Conservation (phyloP, 2,797 vertebrate species). For the Gobio occitaniae region DNA sequence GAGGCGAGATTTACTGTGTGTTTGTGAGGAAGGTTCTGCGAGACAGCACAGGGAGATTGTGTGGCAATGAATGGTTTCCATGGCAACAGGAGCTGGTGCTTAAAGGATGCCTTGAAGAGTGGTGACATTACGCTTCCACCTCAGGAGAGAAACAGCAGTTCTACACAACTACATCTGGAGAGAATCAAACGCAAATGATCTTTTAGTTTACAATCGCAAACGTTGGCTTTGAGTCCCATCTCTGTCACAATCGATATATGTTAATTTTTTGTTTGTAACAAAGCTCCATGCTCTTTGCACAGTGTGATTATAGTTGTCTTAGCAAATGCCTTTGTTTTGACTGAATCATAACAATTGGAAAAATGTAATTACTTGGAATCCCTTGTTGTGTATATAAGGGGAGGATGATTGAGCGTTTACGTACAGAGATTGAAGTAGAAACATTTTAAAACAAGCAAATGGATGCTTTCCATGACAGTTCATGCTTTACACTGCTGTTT, state of each 20-base stretch:
- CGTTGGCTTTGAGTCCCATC: neutral
- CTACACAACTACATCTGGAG: conserved; percentile 50
- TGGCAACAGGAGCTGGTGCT: conserved; percentile 70
- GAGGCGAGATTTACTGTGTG: conserved; percentile 48
- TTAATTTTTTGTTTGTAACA: neutral
- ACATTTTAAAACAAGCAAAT: neutral
- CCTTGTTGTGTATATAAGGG: conserved; percentile 1
- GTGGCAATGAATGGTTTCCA: conserved; percentile 72
- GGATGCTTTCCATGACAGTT: neutral
- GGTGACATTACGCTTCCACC: conserved; percentile 59
- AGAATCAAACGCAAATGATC: conserved; percentile 54
- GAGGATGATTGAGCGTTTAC: conserved; percentile 7
- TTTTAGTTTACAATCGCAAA: conserved; percentile 25
- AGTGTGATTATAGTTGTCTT: conserved; percentile 25
- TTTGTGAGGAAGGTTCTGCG: conserved; percentile 50
- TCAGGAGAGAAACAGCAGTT: conserved; percentile 55
- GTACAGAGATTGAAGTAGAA: neutral
- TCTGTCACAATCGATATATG: conserved; percentile 17
- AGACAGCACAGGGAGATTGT: conserved; percentile 51
- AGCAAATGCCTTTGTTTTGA: neutral
- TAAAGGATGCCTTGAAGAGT: conserved; percentile 67
- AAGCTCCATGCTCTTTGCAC: conserved; percentile 28
- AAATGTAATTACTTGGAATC: neutral
- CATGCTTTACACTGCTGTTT: neutral
- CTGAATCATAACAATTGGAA: conserved; percentile 15